Base-by-base conservation (phyloP, 2,888 invertebrate genomes). In the Drosophila prolongata region DNA sequence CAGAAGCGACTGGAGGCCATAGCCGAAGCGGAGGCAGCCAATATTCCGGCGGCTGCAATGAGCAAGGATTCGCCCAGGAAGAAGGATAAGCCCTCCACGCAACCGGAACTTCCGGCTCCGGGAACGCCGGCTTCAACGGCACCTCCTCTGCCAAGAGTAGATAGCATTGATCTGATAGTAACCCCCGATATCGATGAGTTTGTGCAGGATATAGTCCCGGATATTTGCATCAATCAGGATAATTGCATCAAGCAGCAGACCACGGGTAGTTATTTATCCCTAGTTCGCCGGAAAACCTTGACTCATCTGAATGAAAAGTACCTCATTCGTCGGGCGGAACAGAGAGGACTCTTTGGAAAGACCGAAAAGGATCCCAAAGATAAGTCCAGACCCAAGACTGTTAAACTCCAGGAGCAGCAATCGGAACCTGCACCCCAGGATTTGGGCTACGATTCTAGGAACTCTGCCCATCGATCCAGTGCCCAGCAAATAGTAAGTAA, bases 281-380 rank as follows among this genome's bases (percentile, higher is more conserved):
- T 95, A 10, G 89, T 95, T n/a, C 94, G 94, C 58, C 92, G 95
- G 53, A 95, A 95, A 81, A 92, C 93, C 66, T 94, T 97, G 81
- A 96, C 95, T 58, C 94, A 95, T 44, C 93, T 97, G 83, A 95
- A 97, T 91, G 96, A 96, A 6, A 95, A 96, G 91, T 96, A 95
- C 90, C 95, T 97, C 94, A 97, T 97, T 78, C 94, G 95, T 82
- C 96, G 96, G 92, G 97, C 97, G 3, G 97, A 97, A 91, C 94
- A 95, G 43, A 94, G 96, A 67, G 96, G 97, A 0, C 91, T 97
- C 74, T 97, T 97, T 90, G 96, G 95, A 2, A 93, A 92, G 46
- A 79, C 89, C 4, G 91, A 92, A 53, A 91, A 92, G 11, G 82
- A 88, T 6, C 2, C 35, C 37, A 81, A 92, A 14, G 82, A 88